A percentile compares a stretch with the other conserved stretches of the same genome.
Evolutionary conservation across 2,888 invertebrate species (phyloP).

Genomic region (Agrilus biguttatus): DNA sequence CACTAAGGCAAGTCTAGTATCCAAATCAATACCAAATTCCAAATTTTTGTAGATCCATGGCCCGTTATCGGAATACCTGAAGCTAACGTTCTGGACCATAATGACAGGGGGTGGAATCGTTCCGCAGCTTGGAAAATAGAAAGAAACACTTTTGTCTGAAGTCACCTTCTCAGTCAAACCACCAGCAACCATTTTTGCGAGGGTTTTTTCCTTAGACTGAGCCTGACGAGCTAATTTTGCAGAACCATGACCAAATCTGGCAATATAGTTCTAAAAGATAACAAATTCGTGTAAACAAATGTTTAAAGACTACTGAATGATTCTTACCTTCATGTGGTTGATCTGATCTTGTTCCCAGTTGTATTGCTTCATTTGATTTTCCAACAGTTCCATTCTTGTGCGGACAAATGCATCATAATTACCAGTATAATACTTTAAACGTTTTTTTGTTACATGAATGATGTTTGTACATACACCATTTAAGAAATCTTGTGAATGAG

Average conservation of each 20-base stretch:
- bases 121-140: constrained; percentile 93
- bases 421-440: constrained; percentile 87
- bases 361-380: constrained; percentile 98
- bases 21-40: constrained; percentile 98
- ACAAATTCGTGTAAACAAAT: neutral
- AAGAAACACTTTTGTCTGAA: constrained; percentile 81
- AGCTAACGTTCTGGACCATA: constrained; percentile 98
- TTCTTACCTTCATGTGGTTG: constrained; percentile 84
- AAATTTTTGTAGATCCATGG: constrained; percentile 93
- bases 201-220: constrained; percentile 97
- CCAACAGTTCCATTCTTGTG: constrained; percentile 84
- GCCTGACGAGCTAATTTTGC: constrained; percentile 97
- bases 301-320: neutral
- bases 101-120: constrained; percentile 97
- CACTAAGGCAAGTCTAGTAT: constrained; percentile 86
- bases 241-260: constrained; percentile 97
- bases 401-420: constrained; percentile 88
- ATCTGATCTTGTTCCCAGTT: constrained; percentile 99
- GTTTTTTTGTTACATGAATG: constrained; percentile 85
- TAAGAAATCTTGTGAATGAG: constrained; percentile 98
- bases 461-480: constrained; percentile 97
- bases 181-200: constrained; percentile 98
- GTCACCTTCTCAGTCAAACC: constrained; percentile 92
- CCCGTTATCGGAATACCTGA: constrained; percentile 73
- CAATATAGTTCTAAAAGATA: constrained; percentile 75